Base-by-base conservation (phyloP, 2,888 invertebrate genomes). In the Trissolcus japonicus region DNA sequence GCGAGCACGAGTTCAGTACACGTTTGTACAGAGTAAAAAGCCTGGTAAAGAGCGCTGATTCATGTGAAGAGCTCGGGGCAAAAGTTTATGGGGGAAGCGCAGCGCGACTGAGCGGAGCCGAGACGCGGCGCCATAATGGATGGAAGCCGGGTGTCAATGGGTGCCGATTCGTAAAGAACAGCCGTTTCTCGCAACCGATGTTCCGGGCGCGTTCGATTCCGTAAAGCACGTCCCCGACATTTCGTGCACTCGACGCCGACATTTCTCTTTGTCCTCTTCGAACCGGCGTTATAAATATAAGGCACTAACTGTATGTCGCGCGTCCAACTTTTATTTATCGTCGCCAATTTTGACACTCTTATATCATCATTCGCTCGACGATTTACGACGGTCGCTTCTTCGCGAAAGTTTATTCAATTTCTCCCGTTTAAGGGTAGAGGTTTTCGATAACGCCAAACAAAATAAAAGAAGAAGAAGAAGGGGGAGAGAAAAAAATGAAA, bases 141-240 rank as follows among this genome's bases (percentile, higher is more conserved):
- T 84, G 81, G 81, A 80, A 80, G 76, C 77, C 72, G 72, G 78
- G 82, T 82, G 83, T 84, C 85, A 83, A 84, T 83, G 83, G 80
- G 82, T 73, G 63, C 80, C 81, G 81, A 83, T 82, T 81, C 81
- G 80, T 79, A 81, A 82, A 81, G 82, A 81, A 81, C 80, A 80
- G 77, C 77, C 83, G 82, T 82, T 83, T 80, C 81, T 82, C 80
- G 80, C 81, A 73, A 80, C 80, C 81, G 81, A 81, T 82, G 81
- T 79, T 80, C 79, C 54, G 35, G 54, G 61, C 75, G 55, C 13
- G 67, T 40, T 35, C 62, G 53, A 67, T 59, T 76, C 69, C 21
- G 59, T 62, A 43, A 50, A 69, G 69, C 76, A 76, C 69, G 76
- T 69, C 51, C 48, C 19, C 66, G 41, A 60, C 69, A 66, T 71